These are phyloP conservation scores for Ptyas mucosa DNA, from an alignment of 2,113 vertebrate species.

Conservation along the genomic window DNA sequence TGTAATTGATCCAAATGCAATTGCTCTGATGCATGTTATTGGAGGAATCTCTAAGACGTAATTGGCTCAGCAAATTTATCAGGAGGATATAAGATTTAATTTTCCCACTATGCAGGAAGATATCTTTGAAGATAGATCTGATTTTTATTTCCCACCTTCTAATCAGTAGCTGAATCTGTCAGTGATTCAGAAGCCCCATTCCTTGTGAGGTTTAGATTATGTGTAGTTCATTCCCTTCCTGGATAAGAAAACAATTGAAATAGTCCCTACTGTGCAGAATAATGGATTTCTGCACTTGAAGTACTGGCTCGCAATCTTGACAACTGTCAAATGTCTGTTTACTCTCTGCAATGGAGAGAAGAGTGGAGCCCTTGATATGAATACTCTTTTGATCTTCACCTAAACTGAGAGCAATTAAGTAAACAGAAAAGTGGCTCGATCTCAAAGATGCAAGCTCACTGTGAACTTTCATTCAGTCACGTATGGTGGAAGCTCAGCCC, in stretches of 20 bases:
- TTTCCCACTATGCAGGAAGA: not conserved
- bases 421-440: not conserved
- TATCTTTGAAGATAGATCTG: not conserved
- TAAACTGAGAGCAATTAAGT: not conserved
- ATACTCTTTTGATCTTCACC: not conserved
- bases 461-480: not conserved
- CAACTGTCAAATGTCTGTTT: not conserved
- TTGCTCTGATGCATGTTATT: not conserved
- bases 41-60: not conserved
- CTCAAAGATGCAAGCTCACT: not conserved
- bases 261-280: not conserved
- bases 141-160: not conserved
- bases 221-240: not conserved
- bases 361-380: not conserved
- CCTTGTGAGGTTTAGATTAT: not conserved
- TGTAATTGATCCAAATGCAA: not conserved
- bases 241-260: not conserved
- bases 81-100: not conserved
- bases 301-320: not conserved
- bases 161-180: not conserved
- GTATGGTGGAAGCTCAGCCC: not conserved
- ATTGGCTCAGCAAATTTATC: not conserved
- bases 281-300: not conserved
- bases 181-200: not conserved
- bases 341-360: not conserved